phyloP scores from a whole-genome alignment of 1,140 invertebrate species.

The Papilio helenus region DNA sequence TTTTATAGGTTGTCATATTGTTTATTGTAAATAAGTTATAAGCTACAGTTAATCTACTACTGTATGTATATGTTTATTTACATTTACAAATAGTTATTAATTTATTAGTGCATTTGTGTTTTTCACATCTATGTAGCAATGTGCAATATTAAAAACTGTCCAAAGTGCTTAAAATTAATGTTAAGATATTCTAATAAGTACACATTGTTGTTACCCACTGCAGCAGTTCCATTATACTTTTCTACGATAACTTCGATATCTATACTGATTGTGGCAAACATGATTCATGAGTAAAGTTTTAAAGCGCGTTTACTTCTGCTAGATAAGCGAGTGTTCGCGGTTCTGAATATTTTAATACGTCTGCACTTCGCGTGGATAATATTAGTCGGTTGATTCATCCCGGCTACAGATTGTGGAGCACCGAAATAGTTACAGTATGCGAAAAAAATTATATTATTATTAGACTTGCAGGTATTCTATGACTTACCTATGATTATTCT shows the following conservation, averaged over 20 bases:
- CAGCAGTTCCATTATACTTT: slow-evolving; percentile 54
- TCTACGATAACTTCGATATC: slow-evolving; percentile 67
- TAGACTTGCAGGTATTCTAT: slow-evolving; percentile 46
- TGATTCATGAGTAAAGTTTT: slow-evolving; percentile 47
- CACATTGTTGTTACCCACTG: slow-evolving; percentile 53
- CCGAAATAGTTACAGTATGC: slow-evolving; percentile 72
- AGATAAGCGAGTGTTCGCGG: slow-evolving; percentile 42
- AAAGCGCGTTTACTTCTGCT: slow-evolving; percentile 37
- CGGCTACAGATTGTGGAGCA: slow-evolving; percentile 53
- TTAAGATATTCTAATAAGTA: slow-evolving; percentile 1
- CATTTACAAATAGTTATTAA: neutral
- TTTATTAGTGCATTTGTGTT: neutral
- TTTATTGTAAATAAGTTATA: neutral
- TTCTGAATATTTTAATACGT: slow-evolving; percentile 59
- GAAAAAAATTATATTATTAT: slow-evolving; percentile 68
- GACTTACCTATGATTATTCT: neutral
- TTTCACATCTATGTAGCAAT: neutral
- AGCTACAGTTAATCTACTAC: neutral
- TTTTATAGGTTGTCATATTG: neutral
- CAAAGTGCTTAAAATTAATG: slow-evolving; percentile 7
- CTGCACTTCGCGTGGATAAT: slow-evolving; percentile 65
- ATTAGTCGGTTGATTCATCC: slow-evolving; percentile 76
- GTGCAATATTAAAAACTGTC: neutral
- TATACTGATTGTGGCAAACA: slow-evolving; percentile 58
- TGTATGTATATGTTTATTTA: neutral